Base-by-base conservation (phyloP, 2,888 invertebrate species). In the Lithophane socia region DNA sequence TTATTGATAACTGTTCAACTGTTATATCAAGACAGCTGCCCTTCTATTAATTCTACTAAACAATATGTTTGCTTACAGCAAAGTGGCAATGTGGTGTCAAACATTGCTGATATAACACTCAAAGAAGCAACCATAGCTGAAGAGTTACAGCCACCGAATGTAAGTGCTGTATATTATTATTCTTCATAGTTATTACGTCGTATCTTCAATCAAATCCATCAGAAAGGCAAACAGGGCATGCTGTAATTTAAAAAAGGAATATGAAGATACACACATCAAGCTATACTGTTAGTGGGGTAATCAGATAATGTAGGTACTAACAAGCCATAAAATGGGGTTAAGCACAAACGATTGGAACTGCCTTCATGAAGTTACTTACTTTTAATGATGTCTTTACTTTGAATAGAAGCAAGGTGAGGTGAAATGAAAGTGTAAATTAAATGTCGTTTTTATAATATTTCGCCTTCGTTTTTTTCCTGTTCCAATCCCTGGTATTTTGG, bases 71-170 rank as follows among this genome's bases (percentile, higher is more conserved):
- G 65, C 44, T 82, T 78, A 47, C 91, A 96, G 96, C 93, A 90
- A 58, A 94, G 94, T 84, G 90, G 91, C 7, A 95, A 95, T 90
- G 86, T 92, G 3, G 95, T 96, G 3, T 86, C 90, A 12, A 93
- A 94, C 60, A 90, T 95, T 66, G 91, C 94, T 77, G 94, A 95
- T 8, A 96, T 96, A 77, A 96, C 96, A 42, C 82, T 96, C 42
- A 94, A 90, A 85, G 96, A 96, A 84, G 88, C 94, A 44, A 84
- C 87, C 2, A 90, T 95, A 49, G 91, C 93, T 18, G 93, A 94
- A 63, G 86, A 92, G 65, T 90, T 90, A 70, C 66, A 92, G 64
- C 92, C 93, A 61, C 88, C 92, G 60, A 94, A 94, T 90, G 96
- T 96, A 91, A 94, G 95, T 91, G 9, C 60, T 66, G 13, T 54